Base-by-base conservation (phyloP, 35 echinoderm and acorn worm genomes). In the Ophioderma brevispina region DNA sequence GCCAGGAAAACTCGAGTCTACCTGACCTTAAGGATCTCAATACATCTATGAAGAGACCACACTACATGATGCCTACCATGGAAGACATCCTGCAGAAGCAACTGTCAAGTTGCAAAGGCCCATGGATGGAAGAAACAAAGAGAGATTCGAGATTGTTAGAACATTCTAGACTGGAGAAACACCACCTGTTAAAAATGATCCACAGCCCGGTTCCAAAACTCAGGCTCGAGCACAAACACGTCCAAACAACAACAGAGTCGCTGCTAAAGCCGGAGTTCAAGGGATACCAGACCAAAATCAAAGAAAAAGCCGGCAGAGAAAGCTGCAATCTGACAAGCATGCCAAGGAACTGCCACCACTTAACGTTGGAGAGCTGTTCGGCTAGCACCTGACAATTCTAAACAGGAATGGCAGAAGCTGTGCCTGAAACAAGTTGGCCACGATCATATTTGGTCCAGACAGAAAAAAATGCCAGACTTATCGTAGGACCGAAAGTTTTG, bases 71-170 rank as follows among this genome's bases (percentile, higher is more conserved):
- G 56, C 42, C 1, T 4, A 2, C 17, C 56, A 39, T 1, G 40
- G 40, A 19, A 3, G 34, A 1, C 25, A 85, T 37, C n/a, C 21
- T 28, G 82, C 52, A 5, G 82, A 85, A 25, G 4, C 41, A 59
- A 35, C 82, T n/a, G 82, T 85, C 18, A 85, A 63, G 46, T 63
- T 31, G 42, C 82, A 8, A 85, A 85, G n/a, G n/a, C n/a, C n/a
- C n/a, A n/a, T n/a, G n/a, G 17, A 56, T 35, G 35, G 25, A 55
- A 52, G 33, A 31, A 14, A 33, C 6, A 32, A 21, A 32, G 3
- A 8, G 82, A 55, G 0, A 0, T 6, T 34, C 0, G 2, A 63
- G 82, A 85, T 21, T 33, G n/a, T 1, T 37, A 85, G 34, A 30
- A 31, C 82, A 11, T 85, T 31, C 46, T 85, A 14, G 82, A 85